Base-by-base conservation (phyloP, 23 tunicate species). In the Trididemnum miniatum region DNA sequence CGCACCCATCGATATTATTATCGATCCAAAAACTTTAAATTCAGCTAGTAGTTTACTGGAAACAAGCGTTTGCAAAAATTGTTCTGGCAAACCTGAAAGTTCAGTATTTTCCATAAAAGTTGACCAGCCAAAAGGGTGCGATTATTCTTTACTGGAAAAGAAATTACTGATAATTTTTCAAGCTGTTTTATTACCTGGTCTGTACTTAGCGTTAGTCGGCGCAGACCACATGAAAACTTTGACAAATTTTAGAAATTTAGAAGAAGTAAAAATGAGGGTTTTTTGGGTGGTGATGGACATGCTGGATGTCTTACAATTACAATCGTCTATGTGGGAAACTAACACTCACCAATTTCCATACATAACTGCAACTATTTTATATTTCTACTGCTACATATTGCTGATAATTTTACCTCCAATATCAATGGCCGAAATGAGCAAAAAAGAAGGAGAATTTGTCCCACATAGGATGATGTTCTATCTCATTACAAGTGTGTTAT, bases 221-320 rank as follows among this genome's bases (percentile, higher is more conserved):
- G 97, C 97, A 1, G 97, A 92, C 60, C 78, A 92, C 79, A 27
- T 92, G 26, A 52, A 57, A 65, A 40, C 64, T 44, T 32, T 83
- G 40, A 31, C 92, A 0, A 52, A 65, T 59, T 54, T 91, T 54
- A 59, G 97, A 39, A 72, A 74, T 1, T 84, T 91, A n/a, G 97
- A 92, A 39, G 97, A 92, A 75, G 63, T 92, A 15, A 87, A 87
- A 65, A 87, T 87, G 97, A 50, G 92, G 73, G 86, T 87, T n/a
- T 87, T 86, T 35, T 92, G 91, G 88, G 92, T 92, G n/a, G 89
- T 87, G 15, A 69, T 92, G 9, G 97, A 92, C 63, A 65, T 92
- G 18, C 78, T 87, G n/a, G 97, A 92, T 59, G 29, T 92, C 62
- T 60, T 92, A 27, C 88, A 92, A 18, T 65, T 92, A 25, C 97